Evolutionary conservation across 2,888 invertebrate genomes (phyloP).

Genomic region (Ephialtes manifestator): DNA sequence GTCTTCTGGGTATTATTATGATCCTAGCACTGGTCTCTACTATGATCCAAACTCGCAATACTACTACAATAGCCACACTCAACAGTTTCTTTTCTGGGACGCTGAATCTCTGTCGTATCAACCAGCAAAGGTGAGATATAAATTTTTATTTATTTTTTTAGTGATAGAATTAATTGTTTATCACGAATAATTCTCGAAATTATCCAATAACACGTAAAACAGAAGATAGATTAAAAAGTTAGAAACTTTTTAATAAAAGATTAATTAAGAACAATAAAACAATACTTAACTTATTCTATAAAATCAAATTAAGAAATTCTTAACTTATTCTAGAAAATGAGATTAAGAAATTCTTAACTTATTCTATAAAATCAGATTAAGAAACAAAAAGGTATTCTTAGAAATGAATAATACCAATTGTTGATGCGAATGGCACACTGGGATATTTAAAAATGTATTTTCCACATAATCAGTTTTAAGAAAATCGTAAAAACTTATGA

Average conservation of each 20-base stretch:
- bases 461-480: not conserved
- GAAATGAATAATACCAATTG: not conserved
- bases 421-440: not conserved
- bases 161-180: not conserved
- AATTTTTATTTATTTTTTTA: too few species aligned
- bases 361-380: too few species aligned
- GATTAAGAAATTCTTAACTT: too few species aligned
- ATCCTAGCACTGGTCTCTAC: slow-evolving; percentile 96
- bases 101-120: slow-evolving; percentile 87
- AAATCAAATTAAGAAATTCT: too few species aligned
- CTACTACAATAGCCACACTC: slow-evolving; percentile 97
- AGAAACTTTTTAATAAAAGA: too few species aligned
- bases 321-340: too few species aligned
- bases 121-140: slow-evolving; percentile 80
- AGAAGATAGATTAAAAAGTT: too few species aligned
- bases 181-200: too few species aligned
- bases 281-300: too few species aligned
- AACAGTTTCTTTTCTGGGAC: slow-evolving; percentile 98
- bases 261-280: too few species aligned
- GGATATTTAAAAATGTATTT: not conserved
- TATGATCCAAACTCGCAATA: slow-evolving; percentile 98
- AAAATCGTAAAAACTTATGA: not conserved
- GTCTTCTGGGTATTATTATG: slow-evolving; percentile 98
- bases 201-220: too few species aligned
- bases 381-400: too few species aligned